Conservation (phyloP, 2,113 vertebrate genomes). For the Rhagologus leucostigma region DNA sequence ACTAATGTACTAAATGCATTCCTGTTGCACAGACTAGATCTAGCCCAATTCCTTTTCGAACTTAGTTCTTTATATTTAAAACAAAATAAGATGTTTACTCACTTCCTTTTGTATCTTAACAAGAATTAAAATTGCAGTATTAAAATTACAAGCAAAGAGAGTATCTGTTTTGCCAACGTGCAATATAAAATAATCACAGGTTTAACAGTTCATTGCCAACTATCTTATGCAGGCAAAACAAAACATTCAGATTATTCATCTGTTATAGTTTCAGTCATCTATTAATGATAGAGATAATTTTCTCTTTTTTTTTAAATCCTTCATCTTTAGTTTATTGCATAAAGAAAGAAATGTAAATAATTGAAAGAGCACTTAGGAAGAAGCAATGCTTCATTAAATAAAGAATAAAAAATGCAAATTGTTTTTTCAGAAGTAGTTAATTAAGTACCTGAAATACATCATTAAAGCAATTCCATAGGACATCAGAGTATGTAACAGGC, state of each 20-base stretch:
- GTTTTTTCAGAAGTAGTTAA: not conserved
- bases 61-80: not conserved
- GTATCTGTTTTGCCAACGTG: not conserved
- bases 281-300: not conserved
- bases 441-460: conserved; percentile 76
- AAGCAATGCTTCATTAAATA: not conserved
- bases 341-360: not conserved
- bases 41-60: not conserved
- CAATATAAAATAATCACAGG: not conserved
- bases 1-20: not conserved
- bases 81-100: not conserved
- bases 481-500: conserved; percentile 62
- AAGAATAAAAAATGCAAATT: not conserved
- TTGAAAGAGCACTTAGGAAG: not conserved
- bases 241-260: not conserved
- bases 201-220: not conserved
- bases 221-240: not conserved
- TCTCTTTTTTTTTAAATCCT: not conserved
- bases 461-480: conserved; percentile 74
- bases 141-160: not conserved
- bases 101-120: not conserved
- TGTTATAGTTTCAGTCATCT: not conserved
- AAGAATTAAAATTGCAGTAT: not conserved
- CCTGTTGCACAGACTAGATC: not conserved
- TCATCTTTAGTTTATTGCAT: not conserved